phyloP scores from a whole-genome alignment of 2,797 vertebrate species.

The Crax fasciolata region DNA sequence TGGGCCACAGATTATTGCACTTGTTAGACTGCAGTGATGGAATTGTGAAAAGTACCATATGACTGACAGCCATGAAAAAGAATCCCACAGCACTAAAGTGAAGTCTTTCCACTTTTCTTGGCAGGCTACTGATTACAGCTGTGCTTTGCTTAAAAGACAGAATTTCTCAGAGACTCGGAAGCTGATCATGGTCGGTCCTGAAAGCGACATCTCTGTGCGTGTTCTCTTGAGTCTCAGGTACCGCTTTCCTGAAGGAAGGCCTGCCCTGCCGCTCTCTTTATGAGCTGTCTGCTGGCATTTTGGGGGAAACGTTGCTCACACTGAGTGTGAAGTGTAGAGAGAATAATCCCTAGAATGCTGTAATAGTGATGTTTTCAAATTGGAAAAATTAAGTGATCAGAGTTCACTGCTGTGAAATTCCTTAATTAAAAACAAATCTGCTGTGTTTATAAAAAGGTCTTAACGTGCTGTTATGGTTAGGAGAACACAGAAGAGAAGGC shows the following conservation, averaged over 20 bases:
- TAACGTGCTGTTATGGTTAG: constrained; percentile 61
- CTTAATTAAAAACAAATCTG: constrained; percentile 72
- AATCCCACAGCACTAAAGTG: constrained; percentile 40
- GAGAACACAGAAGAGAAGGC: constrained; percentile 48
- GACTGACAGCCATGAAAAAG: constrained; percentile 57
- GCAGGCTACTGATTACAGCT: constrained; percentile 54
- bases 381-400: constrained; percentile 58
- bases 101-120: constrained; percentile 32
- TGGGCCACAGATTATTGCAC: constrained; percentile 32
- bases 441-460: constrained; percentile 70
- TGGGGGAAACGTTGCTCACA: neutral
- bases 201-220: neutral
- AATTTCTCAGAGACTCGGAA: constrained; percentile 19
- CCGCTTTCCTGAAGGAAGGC: neutral
- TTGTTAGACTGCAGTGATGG: constrained; percentile 27
- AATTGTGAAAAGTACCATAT: constrained; percentile 1
- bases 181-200: neutral
- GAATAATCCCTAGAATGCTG: neutral
- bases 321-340: neutral
- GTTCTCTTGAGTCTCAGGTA: constrained; percentile 19
- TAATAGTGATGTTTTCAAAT: neutral
- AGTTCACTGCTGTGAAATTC: constrained; percentile 64
- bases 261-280: accelerated
- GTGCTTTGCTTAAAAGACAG: constrained; percentile 37
- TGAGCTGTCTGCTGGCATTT: neutral